phyloP scores from a whole-genome alignment of 2,888 invertebrate species.

The Leptodirus hochenwartii region DNA sequence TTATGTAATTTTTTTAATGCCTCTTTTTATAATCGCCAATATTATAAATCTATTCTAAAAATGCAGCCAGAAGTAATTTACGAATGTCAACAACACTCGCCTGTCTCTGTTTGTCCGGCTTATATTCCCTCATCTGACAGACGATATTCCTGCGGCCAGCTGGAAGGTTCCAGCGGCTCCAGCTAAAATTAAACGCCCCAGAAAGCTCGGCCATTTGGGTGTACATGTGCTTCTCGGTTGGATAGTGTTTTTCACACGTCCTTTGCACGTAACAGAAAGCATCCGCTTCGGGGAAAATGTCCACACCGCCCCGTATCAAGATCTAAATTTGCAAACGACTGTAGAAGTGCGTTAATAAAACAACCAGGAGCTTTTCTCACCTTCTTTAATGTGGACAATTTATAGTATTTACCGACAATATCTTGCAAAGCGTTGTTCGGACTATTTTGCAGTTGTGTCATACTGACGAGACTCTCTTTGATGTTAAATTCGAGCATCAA shows the following conservation, averaged over 20 bases:
- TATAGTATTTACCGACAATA: slow-evolving; percentile 38
- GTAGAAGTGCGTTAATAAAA: slow-evolving; percentile 3
- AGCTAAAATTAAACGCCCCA: slow-evolving; percentile 58
- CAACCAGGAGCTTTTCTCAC: slow-evolving; percentile 24
- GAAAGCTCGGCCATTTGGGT: slow-evolving; percentile 60
- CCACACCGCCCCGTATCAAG: slow-evolving; percentile 44
- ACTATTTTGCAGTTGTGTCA: slow-evolving; percentile 37
- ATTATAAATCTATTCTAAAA: neutral
- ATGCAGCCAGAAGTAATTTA: slow-evolving; percentile 1
- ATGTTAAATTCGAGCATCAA: slow-evolving; percentile 36
- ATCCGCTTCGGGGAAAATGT: slow-evolving; percentile 68
- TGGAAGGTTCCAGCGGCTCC: slow-evolving; percentile 47
- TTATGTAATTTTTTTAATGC: no score
- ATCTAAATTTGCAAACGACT: slow-evolving; percentile 15
- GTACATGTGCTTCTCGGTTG: slow-evolving; percentile 56
- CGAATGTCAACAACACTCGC: no score
- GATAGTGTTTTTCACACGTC: slow-evolving; percentile 49
- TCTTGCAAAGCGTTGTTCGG: slow-evolving; percentile 40
- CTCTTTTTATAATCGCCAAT: no score
- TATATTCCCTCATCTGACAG: slow-evolving; percentile 45
- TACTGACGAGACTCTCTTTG: slow-evolving; percentile 26
- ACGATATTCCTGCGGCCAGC: slow-evolving; percentile 42
- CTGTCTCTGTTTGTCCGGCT: slow-evolving; percentile 27
- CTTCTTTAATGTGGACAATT: slow-evolving; percentile 38
- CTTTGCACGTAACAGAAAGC: slow-evolving; percentile 52